Conservation (phyloP, 2,113 vertebrate species). For the Cyanocitta stelleri region DNA sequence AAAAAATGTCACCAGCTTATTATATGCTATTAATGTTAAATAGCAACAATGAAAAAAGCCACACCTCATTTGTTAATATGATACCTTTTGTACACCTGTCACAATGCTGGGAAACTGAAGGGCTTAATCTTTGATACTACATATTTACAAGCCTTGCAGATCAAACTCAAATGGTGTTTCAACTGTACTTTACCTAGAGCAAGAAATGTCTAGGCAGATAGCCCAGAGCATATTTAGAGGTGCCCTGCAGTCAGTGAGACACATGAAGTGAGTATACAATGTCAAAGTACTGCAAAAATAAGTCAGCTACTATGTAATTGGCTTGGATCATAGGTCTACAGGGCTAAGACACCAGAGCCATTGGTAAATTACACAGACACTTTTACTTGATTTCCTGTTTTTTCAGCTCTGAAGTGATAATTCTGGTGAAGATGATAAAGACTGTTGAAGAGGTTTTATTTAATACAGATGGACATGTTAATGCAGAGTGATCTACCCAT, state of each 20-base stretch:
- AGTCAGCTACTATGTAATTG: constrained; percentile 65
- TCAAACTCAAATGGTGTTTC: constrained; percentile 62
- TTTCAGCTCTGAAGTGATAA: constrained; percentile 51
- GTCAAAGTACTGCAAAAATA: constrained; percentile 64
- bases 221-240: constrained; percentile 63
- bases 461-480: constrained; percentile 70
- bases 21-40: not conserved
- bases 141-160: constrained; percentile 54
- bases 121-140: constrained; percentile 58
- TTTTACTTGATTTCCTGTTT: constrained; percentile 60
- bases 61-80: not conserved
- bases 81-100: constrained; percentile 20
- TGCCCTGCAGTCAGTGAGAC: constrained; percentile 64
- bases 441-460: constrained; percentile 54
- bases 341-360: not conserved
- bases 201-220: constrained; percentile 66
- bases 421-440: constrained; percentile 54
- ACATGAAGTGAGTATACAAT: constrained; percentile 59
- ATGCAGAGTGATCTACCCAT: constrained; percentile 65
- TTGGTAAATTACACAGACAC: constrained; percentile 33
- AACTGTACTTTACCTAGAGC: constrained; percentile 71
- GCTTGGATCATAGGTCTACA: constrained; percentile 48
- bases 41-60: not conserved
- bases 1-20: not conserved
- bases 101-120: not conserved